Evolutionary conservation across 1,140 invertebrate species (phyloP).

Genomic region (Phthorimaea operculella): DNA sequence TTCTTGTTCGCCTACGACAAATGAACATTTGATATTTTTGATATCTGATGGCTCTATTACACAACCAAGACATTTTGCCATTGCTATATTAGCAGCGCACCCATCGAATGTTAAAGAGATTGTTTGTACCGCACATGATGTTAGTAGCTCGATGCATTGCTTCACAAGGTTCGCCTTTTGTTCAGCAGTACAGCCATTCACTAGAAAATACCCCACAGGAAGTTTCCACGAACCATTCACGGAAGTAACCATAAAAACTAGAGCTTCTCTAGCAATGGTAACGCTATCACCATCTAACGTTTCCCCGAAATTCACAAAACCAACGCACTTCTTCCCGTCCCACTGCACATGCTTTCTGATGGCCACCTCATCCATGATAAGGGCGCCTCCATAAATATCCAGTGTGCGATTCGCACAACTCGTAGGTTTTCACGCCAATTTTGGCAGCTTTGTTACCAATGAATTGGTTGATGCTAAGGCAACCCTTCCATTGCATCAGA

Average conservation of each 20-base stretch:
- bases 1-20: too few species aligned
- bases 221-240: constrained; percentile 41
- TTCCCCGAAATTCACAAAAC: constrained; percentile 36
- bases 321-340: constrained; percentile 25
- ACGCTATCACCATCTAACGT: constrained; percentile 20
- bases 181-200: constrained; percentile 11
- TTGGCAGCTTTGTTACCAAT: constrained; percentile 15
- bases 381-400: constrained; percentile 19
- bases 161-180: constrained; percentile 23
- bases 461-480: constrained; percentile 9
- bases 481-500: constrained; percentile 20
- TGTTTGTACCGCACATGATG: constrained; percentile 24
- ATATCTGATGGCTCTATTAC: too few species aligned
- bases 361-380: constrained; percentile 53
- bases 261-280: constrained; percentile 18
- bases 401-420: constrained; percentile 19
- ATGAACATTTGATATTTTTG: background rate
- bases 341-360: constrained; percentile 39
- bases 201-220: constrained; percentile 30
- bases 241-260: constrained; percentile 40
- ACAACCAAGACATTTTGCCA: constrained; percentile 23
- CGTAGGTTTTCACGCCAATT: constrained; percentile 25
- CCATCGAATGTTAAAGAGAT: constrained; percentile 38
- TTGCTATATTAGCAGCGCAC: constrained; percentile 25
- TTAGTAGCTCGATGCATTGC: constrained; percentile 21